Conservation (phyloP, 2,888 invertebrate genomes). For the Tolmerus cingulatus region DNA sequence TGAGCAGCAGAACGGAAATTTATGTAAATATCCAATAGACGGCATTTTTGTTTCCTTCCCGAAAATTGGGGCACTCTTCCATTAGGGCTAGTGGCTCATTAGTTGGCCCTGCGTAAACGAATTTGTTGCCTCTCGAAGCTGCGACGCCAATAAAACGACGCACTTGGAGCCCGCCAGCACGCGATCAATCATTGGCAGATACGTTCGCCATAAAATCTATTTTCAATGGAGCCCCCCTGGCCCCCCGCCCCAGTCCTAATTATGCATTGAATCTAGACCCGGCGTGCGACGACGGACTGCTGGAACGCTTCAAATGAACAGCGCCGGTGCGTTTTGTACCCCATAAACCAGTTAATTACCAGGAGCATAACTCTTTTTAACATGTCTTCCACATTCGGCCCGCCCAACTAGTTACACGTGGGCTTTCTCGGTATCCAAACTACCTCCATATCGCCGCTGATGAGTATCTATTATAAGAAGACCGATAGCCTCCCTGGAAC, state of each 20-base stretch:
- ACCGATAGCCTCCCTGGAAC: not conserved
- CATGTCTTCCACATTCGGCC: conserved; percentile 37
- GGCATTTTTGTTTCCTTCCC: not conserved
- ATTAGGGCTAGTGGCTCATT: not conserved
- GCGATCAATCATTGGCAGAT: not conserved
- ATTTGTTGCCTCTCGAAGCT: not conserved
- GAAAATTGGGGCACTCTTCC: not conserved
- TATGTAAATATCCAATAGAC: not conserved
- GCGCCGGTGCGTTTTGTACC: conserved; percentile 25
- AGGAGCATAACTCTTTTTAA: conserved; percentile 42
- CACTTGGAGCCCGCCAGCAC: not conserved
- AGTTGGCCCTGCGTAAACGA: not conserved
- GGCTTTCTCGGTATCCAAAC: conserved; percentile 25
- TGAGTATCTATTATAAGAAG: conserved; percentile 37
- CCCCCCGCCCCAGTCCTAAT: not conserved
- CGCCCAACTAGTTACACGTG: conserved; percentile 38
- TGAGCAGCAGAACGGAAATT: not conserved
- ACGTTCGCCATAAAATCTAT: conserved; percentile 15
- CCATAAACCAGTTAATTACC: conserved; percentile 43
- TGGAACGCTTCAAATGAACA: conserved; percentile 7
- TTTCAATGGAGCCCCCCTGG: not conserved
- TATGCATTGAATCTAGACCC: not conserved
- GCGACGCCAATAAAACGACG: not conserved
- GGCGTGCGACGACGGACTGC: not conserved
- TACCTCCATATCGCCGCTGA: not conserved